Evolutionary conservation across 2,888 invertebrate species (phyloP).

Genomic region (Lampropteryx suffumata): DNA sequence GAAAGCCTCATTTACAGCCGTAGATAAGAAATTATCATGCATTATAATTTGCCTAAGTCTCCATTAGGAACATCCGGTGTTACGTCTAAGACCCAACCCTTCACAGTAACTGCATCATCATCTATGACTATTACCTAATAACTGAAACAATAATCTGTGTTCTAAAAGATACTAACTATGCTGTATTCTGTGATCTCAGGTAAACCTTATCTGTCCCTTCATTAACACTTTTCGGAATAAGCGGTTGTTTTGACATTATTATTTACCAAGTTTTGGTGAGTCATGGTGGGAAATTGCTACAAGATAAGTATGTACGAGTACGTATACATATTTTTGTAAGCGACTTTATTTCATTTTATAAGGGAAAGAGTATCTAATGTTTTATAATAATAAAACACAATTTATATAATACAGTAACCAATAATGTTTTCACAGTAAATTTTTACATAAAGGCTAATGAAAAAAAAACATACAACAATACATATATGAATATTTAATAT

Average conservation of each 20-base stretch:
- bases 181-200: constrained; percentile 43
- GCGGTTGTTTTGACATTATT: constrained; percentile 42
- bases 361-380: too few relatives aligned
- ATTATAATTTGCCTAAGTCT: constrained; percentile 40
- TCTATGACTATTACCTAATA: constrained; percentile 21
- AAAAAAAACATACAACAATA: too few relatives aligned
- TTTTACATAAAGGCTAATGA: too few relatives aligned
- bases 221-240: constrained; percentile 56
- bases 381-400: too few relatives aligned
- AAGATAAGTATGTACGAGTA: too few relatives aligned
- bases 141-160: constrained; percentile 11
- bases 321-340: too few relatives aligned
- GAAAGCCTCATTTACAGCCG: constrained; percentile 1
- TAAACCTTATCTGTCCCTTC: constrained; percentile 53
- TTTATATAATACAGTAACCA: too few relatives aligned
- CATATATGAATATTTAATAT: too few relatives aligned
- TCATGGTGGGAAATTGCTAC: constrained; percentile 22
- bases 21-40: constrained; percentile 25
- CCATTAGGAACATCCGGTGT: constrained; percentile 53
- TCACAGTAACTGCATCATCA: constrained; percentile 20
- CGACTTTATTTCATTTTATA: too few relatives aligned
- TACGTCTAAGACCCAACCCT: constrained; percentile 30
- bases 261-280: constrained; percentile 33
- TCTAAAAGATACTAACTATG: neutral
- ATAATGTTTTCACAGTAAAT: too few relatives aligned